phyloP scores from a whole-genome alignment of 2,888 invertebrate genomes.

The Erpobdella octoculata region DNA sequence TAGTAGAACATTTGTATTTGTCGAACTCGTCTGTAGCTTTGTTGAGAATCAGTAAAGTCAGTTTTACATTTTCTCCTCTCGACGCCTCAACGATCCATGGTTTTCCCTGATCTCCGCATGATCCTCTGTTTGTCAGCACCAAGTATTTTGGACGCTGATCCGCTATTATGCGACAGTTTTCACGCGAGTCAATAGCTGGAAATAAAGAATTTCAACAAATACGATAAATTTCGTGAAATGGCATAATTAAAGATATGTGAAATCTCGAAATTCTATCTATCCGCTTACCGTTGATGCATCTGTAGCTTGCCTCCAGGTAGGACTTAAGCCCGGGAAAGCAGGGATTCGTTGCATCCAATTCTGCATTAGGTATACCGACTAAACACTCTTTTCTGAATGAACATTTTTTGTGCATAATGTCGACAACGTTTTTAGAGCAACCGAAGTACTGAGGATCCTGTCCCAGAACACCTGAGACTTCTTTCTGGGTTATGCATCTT shows the following conservation, averaged over 20 bases:
- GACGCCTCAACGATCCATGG: not conserved
- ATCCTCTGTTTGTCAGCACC: not conserved
- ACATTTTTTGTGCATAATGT: not conserved
- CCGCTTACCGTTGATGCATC: not conserved
- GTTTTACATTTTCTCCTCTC: not conserved
- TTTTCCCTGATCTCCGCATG: not conserved
- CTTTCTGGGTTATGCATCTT: conserved; percentile 24
- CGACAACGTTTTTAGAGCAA: not conserved
- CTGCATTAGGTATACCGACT: not conserved
- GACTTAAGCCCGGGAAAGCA: not conserved
- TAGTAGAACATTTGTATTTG: not conserved
- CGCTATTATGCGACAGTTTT: not conserved
- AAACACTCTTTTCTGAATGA: not conserved
- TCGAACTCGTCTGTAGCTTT: not conserved
- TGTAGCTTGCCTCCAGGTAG: not conserved
- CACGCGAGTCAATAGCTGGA: not conserved
- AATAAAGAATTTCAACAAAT: not conserved
- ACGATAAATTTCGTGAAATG: no score
- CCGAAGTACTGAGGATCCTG: not conserved
- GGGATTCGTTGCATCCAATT: not conserved
- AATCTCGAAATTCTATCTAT: no score
- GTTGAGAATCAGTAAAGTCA: not conserved
- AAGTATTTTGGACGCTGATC: not conserved
- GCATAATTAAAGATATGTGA: no score
- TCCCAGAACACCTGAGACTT: not conserved